Percentiles rank a stretch among this genome's conserved stretches.
phyloP scores from a whole-genome alignment of 2,797 vertebrate species.

The Lepus townsendii region DNA sequence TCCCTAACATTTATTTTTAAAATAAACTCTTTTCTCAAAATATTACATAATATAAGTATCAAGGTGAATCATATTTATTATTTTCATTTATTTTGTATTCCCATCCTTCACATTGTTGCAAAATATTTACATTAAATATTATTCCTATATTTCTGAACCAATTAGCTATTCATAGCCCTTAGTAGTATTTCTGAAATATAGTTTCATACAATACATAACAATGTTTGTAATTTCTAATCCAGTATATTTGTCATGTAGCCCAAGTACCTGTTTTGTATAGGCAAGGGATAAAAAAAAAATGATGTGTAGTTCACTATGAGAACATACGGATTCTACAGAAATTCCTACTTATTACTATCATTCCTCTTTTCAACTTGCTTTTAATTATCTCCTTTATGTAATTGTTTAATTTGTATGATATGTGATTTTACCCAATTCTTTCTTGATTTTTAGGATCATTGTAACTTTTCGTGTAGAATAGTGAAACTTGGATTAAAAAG shows the following conservation, averaged over 20 bases:
- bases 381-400: background rate
- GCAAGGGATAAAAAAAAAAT: background rate
- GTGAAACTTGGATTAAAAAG: background rate
- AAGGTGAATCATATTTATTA: background rate
- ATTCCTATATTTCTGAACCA: background rate
- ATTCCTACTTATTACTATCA: background rate
- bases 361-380: background rate
- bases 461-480: background rate
- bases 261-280: background rate
- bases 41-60: background rate
- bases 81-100: conserved; percentile 3
- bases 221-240: background rate
- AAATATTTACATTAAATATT: background rate
- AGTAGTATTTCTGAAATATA: background rate
- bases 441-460: background rate
- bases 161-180: background rate
- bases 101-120: background rate
- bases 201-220: background rate
- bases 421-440: background rate
- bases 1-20: background rate
- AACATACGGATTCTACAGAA: background rate
- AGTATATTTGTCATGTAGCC: background rate
- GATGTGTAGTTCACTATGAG: background rate
- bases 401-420: background rate
- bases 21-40: background rate